Evolutionary conservation across 2,888 invertebrate genomes (phyloP).

Genomic region (Andrena minutula): DNA sequence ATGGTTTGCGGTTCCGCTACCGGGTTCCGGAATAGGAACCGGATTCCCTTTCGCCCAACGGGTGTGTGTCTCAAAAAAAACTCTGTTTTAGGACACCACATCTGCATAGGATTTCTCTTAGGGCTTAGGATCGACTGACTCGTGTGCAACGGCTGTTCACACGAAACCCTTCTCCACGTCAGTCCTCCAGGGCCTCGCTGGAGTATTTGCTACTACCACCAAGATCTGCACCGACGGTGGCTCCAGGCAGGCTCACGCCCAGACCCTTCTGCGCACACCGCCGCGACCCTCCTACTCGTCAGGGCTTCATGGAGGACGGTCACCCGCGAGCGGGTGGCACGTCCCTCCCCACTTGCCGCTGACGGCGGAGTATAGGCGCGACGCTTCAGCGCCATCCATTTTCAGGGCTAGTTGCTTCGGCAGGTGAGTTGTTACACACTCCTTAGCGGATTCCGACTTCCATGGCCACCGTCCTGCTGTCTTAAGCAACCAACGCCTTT

Average conservation of each 20-base stretch:
- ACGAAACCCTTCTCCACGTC: too few species aligned
- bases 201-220: too few species aligned
- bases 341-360: slow-evolving; percentile 82
- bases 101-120: slow-evolving; percentile 65
- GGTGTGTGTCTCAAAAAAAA: too few species aligned
- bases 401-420: slow-evolving; percentile 89
- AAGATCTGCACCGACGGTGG: background rate
- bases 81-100: too few species aligned
- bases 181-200: too few species aligned
- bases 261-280: slow-evolving; percentile 75
- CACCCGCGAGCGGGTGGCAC: background rate
- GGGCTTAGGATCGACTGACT: slow-evolving; percentile 88
- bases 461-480: slow-evolving; percentile 91
- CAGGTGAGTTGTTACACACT: slow-evolving; percentile 88
- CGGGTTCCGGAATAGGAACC: background rate
- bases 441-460: slow-evolving; percentile 88
- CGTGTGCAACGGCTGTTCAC: slow-evolving; percentile 86
- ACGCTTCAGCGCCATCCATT: slow-evolving; percentile 89
- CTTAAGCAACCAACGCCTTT: slow-evolving; percentile 88
- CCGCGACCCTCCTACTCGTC: slow-evolving; percentile 87
- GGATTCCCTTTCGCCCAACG: background rate
- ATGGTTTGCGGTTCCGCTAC: too few species aligned
- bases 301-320: slow-evolving; percentile 81
- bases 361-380: slow-evolving; percentile 87
- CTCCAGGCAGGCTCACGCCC: slow-evolving; percentile 80